Conservation (phyloP, 2,888 invertebrate genomes). For the Cistogaster globosa region DNA sequence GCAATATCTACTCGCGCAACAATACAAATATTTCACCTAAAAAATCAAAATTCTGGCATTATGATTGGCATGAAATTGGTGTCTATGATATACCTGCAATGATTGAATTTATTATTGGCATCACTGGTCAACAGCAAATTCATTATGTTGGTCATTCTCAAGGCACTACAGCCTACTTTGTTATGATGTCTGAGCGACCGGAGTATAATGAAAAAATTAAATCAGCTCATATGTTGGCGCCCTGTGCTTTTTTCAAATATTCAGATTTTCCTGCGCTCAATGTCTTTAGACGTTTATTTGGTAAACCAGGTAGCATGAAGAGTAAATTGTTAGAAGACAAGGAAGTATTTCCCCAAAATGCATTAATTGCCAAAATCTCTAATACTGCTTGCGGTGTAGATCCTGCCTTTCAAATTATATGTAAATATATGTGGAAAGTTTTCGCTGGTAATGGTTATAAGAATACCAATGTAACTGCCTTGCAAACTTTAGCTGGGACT, state of each 20-base stretch:
- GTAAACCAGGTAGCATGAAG: conserved; percentile 76
- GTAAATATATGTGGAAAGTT: conserved; percentile 75
- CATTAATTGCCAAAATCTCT: conserved; percentile 74
- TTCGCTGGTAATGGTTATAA: conserved; percentile 77
- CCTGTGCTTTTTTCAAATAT: conserved; percentile 84
- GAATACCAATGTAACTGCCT: conserved; percentile 76
- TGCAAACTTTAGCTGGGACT: conserved; percentile 76
- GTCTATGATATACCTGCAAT: conserved; percentile 83
- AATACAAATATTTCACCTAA: conserved; percentile 78
- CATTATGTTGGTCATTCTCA: conserved; percentile 81
- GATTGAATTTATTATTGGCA: conserved; percentile 77
- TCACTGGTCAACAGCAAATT: conserved; percentile 73
- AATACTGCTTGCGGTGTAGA: conserved; percentile 75
- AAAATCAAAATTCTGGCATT: conserved; percentile 78
- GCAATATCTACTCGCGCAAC: conserved; percentile 79
- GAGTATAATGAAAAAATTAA: conserved; percentile 79
- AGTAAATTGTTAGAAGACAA: conserved; percentile 74
- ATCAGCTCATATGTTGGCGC: conserved; percentile 79
- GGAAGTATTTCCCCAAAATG: conserved; percentile 77
- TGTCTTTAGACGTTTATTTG: conserved; percentile 81
- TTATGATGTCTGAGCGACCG: conserved; percentile 75
- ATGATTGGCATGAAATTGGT: conserved; percentile 95
- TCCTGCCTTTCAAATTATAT: conserved; percentile 69
- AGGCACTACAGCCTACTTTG: conserved; percentile 79
- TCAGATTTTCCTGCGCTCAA: conserved; percentile 83